Percentiles rank a stretch among this genome's conserved stretches.
phyloP scores from a whole-genome alignment of 2,797 vertebrate species.

The Cyprinodon diabolis region DNA sequence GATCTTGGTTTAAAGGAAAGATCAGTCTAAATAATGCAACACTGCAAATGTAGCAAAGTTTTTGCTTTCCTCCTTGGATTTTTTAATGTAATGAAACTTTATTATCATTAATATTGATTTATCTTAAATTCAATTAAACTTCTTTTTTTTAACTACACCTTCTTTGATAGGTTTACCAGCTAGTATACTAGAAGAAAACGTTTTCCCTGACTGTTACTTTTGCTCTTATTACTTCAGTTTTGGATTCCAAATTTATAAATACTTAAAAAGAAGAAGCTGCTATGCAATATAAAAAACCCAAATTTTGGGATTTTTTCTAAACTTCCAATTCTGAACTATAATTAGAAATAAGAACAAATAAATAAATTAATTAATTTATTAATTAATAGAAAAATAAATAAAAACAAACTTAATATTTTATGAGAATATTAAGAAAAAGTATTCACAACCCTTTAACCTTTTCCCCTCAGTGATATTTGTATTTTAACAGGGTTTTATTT shows the following conservation, averaged over 20 bases:
- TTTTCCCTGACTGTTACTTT: background rate
- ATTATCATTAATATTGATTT: too few relatives aligned
- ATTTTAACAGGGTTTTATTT: too few relatives aligned
- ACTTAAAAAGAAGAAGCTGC: background rate
- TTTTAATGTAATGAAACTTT: background rate
- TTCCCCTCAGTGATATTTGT: too few relatives aligned
- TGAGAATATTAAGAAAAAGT: too few relatives aligned
- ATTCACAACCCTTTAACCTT: too few relatives aligned
- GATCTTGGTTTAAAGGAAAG: background rate
- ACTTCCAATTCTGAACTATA: background rate
- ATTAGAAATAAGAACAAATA: too few relatives aligned
- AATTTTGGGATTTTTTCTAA: background rate
- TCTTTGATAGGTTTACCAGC: too few relatives aligned
- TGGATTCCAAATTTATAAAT: background rate
- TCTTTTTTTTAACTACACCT: background rate
- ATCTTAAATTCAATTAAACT: too few relatives aligned
- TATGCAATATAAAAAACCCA: background rate
- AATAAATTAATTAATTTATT: too few relatives aligned
- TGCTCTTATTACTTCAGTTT: background rate
- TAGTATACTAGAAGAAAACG: background rate
- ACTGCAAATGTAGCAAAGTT: background rate
- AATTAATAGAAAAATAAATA: too few relatives aligned
- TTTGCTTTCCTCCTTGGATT: background rate
- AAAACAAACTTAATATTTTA: too few relatives aligned
- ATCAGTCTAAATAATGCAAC: background rate